phyloP scores from a whole-genome alignment of 2,797 vertebrate genomes.

The Semaprochilodus insignis region DNA sequence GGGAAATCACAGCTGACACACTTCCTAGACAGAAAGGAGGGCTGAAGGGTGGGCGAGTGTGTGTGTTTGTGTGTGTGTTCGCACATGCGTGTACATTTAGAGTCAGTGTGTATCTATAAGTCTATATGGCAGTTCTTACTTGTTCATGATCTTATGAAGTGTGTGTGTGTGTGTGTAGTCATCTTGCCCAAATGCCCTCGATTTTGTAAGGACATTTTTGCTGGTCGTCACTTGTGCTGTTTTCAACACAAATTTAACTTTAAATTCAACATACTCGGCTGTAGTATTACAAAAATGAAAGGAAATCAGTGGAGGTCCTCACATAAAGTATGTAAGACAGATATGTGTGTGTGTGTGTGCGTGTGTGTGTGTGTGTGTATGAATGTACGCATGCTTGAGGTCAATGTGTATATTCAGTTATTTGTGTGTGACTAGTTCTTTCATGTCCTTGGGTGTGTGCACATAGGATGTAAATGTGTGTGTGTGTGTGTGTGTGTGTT shows the following conservation, averaged over 20 bases:
- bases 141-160: neutral
- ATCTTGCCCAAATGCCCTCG: too few species aligned
- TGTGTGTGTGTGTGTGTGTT: conserved; percentile 2
- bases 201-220: too few species aligned
- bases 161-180: too few species aligned
- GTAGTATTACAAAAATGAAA: too few species aligned
- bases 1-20: neutral
- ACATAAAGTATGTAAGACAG: too few species aligned
- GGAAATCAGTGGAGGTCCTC: too few species aligned
- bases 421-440: neutral
- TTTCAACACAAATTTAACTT: too few species aligned
- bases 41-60: neutral
- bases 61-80: neutral
- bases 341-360: conserved; percentile 1
- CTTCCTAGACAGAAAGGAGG: neutral
- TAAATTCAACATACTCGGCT: too few species aligned
- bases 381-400: conserved; percentile 8
- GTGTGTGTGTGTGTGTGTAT: conserved; percentile 22
- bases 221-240: too few species aligned
- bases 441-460: conserved; percentile 8
- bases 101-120: neutral
- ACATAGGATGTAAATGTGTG: neutral
- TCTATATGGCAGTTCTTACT: neutral
- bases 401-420: neutral
- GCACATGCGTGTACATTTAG: too few species aligned